These are phyloP conservation scores for Piscicola geometra DNA, from an alignment of 2,888 invertebrate species.

Conservation along the genomic window DNA sequence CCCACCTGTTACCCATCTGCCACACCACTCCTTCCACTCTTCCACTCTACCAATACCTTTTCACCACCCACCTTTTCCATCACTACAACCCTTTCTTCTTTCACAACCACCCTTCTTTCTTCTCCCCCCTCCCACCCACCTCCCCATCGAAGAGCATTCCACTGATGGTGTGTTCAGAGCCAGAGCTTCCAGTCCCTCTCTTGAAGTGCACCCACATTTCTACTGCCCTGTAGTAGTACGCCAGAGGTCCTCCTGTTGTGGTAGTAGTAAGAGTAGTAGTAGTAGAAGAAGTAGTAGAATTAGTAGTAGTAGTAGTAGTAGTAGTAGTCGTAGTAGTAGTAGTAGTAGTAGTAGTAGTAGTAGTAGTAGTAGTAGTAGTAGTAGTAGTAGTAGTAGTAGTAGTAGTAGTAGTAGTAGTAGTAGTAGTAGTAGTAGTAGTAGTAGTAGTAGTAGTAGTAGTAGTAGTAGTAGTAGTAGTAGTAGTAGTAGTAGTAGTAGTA, in stretches of 20 bases:
- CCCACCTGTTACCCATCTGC: neutral
- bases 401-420: too few species aligned
- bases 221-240: slow-evolving; percentile 89
- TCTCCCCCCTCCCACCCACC: slow-evolving; percentile 60
- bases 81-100: neutral
- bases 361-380: too few species aligned
- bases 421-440: too few species aligned
- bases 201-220: slow-evolving; percentile 70
- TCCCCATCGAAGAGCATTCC: slow-evolving; percentile 94
- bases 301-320: too few species aligned
- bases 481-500: too few species aligned
- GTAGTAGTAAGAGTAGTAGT: too few species aligned
- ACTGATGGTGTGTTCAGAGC: slow-evolving; percentile 94
- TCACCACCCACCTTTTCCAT: neutral
- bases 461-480: too few species aligned
- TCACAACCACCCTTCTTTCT: neutral
- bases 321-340: too few species aligned
- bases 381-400: too few species aligned
- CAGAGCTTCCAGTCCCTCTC: slow-evolving; percentile 62
- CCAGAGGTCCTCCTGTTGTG: slow-evolving; percentile 89
- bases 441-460: too few species aligned
- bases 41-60: neutral
- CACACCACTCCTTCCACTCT: neutral
- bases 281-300: too few species aligned
- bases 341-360: too few species aligned